Evolutionary conservation across 1,140 invertebrate species (phyloP).

Genomic region (Tribolium castaneum): DNA sequence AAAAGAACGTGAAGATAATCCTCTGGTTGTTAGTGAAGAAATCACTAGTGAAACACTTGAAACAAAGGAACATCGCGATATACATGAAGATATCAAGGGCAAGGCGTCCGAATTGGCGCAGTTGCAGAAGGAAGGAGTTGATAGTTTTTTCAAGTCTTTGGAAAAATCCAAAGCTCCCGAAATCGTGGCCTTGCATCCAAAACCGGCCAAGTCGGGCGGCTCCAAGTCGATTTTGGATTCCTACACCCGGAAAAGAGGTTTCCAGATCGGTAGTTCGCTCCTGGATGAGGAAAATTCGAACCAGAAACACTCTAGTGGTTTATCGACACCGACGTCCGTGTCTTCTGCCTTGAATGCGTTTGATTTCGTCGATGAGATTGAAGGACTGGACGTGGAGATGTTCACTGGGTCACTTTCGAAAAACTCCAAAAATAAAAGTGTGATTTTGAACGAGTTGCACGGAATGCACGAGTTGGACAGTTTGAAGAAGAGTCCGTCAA

Average conservation of each 20-base stretch:
- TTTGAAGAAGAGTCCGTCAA: slow-evolving; percentile 41
- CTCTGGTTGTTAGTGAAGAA: not conserved
- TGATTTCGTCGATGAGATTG: slow-evolving; percentile 51
- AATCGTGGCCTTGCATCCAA: slow-evolving; percentile 54
- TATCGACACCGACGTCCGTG: slow-evolving; percentile 45
- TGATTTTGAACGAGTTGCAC: slow-evolving; percentile 52
- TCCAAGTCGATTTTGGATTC: slow-evolving; percentile 48
- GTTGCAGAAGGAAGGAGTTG: not conserved
- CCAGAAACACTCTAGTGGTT: slow-evolving; percentile 4
- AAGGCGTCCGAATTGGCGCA: not conserved
- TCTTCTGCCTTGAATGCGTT: slow-evolving; percentile 44
- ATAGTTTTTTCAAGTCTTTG: not conserved
- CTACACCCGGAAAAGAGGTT: slow-evolving; percentile 51
- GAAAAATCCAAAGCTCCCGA: slow-evolving; percentile 47
- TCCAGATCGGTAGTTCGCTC: slow-evolving; percentile 52
- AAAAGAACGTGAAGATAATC: no score
- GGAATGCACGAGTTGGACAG: slow-evolving; percentile 55
- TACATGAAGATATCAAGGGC: not conserved
- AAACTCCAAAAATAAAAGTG: slow-evolving; percentile 35
- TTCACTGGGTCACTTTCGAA: slow-evolving; percentile 51
- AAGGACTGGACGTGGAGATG: slow-evolving; percentile 55
- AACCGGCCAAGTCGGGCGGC: slow-evolving; percentile 46
- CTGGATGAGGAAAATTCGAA: slow-evolving; percentile 46
- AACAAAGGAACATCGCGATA: not conserved
- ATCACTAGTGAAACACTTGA: not conserved